Evolutionary conservation across 2,888 invertebrate genomes (phyloP), one percentile per base, ranked within the genome.

Genomic region (Apantesis nais): DNA sequence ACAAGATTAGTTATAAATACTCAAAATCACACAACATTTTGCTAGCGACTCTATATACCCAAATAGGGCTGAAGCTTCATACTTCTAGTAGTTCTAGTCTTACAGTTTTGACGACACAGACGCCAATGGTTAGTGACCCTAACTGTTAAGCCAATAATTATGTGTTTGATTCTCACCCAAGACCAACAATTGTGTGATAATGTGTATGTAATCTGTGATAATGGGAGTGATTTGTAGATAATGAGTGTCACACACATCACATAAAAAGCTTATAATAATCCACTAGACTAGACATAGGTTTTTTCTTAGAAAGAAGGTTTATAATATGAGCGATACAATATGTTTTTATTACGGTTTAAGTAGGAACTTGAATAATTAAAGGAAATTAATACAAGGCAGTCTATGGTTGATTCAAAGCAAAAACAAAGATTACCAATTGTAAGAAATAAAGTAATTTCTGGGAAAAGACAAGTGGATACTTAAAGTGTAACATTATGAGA

Each of bases 381-480:
- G 5, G 22, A 48, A 48, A 48, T 48, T 22, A 22, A 48, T 5
- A 19, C 8, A 8, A 22, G 22, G 22, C 22, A 1, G 48, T 48
- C 48, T 29, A 25, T 16, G 25, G 14, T 29, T 58, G 8, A 29
- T 29, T 29, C 7, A 58, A 16, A 29, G 29, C 16, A 58, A 29
- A 58, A 29, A 58, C 29, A 58, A 58, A 58, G 29, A 16, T 16
- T 16, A 58, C 58, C 66, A 60, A 48, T 44, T n/a, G 62, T 31
- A 70, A 67, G 66, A n/a, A 72, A 76, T 74, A 71, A 55, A 71
- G 58, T 79, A 75, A 67, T 75, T 55, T 58, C 63, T 79, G 83
- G 74, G 81, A 82, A 83, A 2, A 11, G 22, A 62, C 81, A 79
- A 44, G 58, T 80, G 79, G 34, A 9, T 3, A 61, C 19, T 29